Conservation (phyloP, 2,888 invertebrate genomes). For the Drosophila prolongata region DNA sequence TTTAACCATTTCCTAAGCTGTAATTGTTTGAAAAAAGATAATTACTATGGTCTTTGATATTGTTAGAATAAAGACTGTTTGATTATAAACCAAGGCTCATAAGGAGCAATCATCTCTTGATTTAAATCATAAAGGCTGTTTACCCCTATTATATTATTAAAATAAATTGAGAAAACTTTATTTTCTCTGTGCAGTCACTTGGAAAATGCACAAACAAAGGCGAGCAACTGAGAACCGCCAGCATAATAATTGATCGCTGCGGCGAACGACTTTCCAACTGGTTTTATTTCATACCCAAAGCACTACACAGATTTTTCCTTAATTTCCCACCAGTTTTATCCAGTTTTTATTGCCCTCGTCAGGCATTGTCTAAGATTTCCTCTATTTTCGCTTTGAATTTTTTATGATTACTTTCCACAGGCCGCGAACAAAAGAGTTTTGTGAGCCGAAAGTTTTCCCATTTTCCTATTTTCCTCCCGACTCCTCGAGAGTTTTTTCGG, state of each 20-base stretch:
- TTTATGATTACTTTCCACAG: conserved; percentile 33
- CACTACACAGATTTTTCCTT: conserved; percentile 22
- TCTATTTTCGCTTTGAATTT: conserved; percentile 39
- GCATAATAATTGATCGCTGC: conserved; percentile 55
- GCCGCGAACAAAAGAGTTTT: conserved; percentile 60
- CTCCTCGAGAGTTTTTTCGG: conserved; percentile 22
- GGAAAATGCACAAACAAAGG: conserved; percentile 66
- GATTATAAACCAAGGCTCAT: too few relatives aligned
- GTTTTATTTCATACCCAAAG: conserved; percentile 41
- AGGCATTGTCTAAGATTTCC: conserved; percentile 63
- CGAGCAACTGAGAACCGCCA: conserved; percentile 10
- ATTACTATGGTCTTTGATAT: too few relatives aligned
- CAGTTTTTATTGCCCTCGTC: conserved; percentile 59
- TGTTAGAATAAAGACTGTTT: too few relatives aligned
- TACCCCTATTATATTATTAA: not conserved
- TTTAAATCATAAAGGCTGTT: not conserved
- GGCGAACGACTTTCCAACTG: conserved; percentile 64
- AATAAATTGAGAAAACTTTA: conserved; percentile 2
- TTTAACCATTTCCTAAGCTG: too few relatives aligned
- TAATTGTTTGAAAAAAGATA: too few relatives aligned
- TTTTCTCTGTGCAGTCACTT: conserved; percentile 44
- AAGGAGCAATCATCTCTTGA: too few relatives aligned
- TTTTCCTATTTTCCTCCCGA: conserved; percentile 10
- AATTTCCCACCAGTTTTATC: conserved; percentile 39
- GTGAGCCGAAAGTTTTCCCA: conserved; percentile 40